Evolutionary conservation across 2,888 invertebrate species (phyloP), one percentile per base, ranked within the genome.

Genomic region (Leucoma salicis): DNA sequence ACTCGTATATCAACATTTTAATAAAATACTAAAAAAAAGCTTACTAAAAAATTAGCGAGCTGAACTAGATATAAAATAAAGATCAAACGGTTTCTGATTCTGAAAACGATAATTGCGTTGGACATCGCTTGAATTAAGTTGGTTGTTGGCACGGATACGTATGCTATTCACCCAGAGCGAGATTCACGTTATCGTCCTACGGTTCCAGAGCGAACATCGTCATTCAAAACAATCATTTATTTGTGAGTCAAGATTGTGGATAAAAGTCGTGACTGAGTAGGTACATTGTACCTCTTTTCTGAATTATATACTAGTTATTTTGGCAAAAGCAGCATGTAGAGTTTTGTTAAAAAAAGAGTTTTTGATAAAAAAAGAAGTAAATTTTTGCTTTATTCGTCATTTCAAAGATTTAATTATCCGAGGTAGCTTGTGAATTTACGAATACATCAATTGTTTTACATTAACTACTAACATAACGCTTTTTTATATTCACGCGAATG

Each of bases 31-130:
- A 18, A 18, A 4, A n/a, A 27, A 3, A 3, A 27, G 27, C 10
- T 27, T 7, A 27, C 13, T 27, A 29, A 13, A 8, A 29, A 47
- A 49, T 46, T 53, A 53, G 46, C 47, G 25, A 49, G 25, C 33
- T 41, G 29, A 45, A 46, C 51, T 43, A 42, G 39, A 39, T 29
- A 45, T 47, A 40, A 46, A 52, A 49, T 50, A 54, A 65, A 84
- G 81, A 83, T 86, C 83, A 86, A 84, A 84, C 77, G 74, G 57
- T 65, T 71, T 70, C 66, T 55, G 70, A 74, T 70, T 70, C 65
- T 65, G 67, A 57, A 62, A 66, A 72, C 66, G 71, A 74, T 76
- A 75, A 82, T 83, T 74, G 73, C 72, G 74, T 78, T 77, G 74
- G 77, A 77, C 75, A 64, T 66, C 56, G 46, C 65, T 69, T 72